A percentile compares a stretch with the other conserved stretches of the same genome.
These are phyloP conservation scores for Dendroctonus ponderosae DNA, from an alignment of 1,140 invertebrate species.

Conservation along the genomic window DNA sequence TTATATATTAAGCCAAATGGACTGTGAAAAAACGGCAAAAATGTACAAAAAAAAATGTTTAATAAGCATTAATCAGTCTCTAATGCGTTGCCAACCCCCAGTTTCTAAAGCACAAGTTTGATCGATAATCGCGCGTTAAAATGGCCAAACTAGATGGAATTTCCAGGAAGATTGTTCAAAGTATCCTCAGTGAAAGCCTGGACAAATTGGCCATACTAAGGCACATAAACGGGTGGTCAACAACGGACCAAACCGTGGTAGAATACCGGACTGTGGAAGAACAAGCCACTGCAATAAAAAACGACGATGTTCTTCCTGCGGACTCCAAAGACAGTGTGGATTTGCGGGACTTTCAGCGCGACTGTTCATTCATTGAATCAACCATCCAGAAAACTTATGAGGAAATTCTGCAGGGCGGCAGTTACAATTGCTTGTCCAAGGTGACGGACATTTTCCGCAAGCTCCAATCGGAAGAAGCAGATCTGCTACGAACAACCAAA, in stretches of 20 bases:
- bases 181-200: constrained; percentile 25
- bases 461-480: constrained; percentile 22
- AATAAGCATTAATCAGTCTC: no score
- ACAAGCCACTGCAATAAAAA: constrained; percentile 11
- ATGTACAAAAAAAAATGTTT: no score
- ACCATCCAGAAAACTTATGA: constrained; percentile 20
- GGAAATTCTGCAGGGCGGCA: constrained; percentile 23
- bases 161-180: constrained; percentile 3
- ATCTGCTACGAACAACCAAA: constrained; percentile 14
- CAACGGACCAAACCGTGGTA: constrained; percentile 15
- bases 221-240: constrained; percentile 22
- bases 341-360: constrained; percentile 23
- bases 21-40: no score
- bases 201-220: constrained; percentile 31
- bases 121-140: no score
- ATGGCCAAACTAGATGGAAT: no score
- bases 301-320: constrained; percentile 9
- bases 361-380: constrained; percentile 30
- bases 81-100: no score
- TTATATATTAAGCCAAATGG: no score
- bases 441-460: constrained; percentile 18
- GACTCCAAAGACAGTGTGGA: constrained; percentile 16
- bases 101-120: no score
- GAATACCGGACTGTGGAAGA: constrained; percentile 29
- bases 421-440: constrained; percentile 20